These are phyloP conservation scores for Rhynchotus rufescens DNA, from an alignment of 2,797 vertebrate species.

Conservation along the genomic window DNA sequence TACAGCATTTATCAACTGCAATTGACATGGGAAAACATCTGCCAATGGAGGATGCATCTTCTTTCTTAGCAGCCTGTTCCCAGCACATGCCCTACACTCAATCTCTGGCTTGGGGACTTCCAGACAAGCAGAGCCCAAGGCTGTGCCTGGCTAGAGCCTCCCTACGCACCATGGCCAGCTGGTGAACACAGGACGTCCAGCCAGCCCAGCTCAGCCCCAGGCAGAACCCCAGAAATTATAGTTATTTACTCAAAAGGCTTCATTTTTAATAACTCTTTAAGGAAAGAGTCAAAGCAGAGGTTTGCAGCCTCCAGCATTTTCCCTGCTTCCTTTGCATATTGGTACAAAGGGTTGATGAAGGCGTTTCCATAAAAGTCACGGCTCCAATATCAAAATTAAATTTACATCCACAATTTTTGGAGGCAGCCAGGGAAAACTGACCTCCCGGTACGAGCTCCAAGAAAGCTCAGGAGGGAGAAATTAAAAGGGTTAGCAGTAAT, in stretches of 20 bases:
- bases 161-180: background rate
- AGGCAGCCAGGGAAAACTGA: slow-evolving; percentile 31
- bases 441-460: background rate
- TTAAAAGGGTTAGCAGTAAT: slow-evolving; percentile 64
- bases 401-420: slow-evolving; percentile 42
- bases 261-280: slow-evolving; percentile 16
- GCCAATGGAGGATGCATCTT: background rate
- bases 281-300: slow-evolving; percentile 35
- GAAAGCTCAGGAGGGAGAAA: slow-evolving; percentile 39
- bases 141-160: background rate
- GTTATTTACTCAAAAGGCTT: slow-evolving; percentile 38
- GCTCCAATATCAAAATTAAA: slow-evolving; percentile 39
- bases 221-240: accelerated
- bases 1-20: background rate
- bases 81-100: background rate
- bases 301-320: slow-evolving; percentile 7
- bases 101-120: background rate
- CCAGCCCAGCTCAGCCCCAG: background rate
- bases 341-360: background rate
- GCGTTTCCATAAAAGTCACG: slow-evolving; percentile 19
- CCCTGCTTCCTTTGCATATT: background rate
- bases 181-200: too few species aligned
- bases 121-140: background rate
- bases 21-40: background rate
- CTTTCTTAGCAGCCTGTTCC: background rate